phyloP scores from a whole-genome alignment of 2,888 invertebrate genomes.

The Neelides folsomi region DNA sequence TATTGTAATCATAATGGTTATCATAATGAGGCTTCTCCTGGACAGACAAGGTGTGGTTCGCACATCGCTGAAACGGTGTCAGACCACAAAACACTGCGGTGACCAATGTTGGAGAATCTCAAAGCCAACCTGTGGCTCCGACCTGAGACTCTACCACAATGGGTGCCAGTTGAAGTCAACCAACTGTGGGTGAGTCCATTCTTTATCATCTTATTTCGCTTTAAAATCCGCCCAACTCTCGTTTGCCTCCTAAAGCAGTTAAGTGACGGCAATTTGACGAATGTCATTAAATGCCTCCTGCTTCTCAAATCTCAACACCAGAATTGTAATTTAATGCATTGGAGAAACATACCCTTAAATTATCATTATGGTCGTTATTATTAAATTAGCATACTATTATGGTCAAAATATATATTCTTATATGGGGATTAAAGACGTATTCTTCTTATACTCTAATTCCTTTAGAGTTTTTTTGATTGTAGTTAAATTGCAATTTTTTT shows the following conservation, averaged over 20 bases:
- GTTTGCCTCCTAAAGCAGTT: too few relatives aligned
- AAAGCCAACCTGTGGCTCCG: conserved; percentile 76
- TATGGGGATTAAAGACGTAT: too few relatives aligned
- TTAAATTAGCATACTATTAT: too few relatives aligned
- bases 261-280: too few relatives aligned
- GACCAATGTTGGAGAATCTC: conserved; percentile 84
- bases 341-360: neutral
- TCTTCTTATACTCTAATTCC: too few relatives aligned
- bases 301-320: too few relatives aligned
- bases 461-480: too few relatives aligned
- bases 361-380: neutral
- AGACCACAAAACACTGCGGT: conserved; percentile 76
- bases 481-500: too few relatives aligned
- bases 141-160: conserved; percentile 75
- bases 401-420: too few relatives aligned
- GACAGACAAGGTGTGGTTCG: conserved; percentile 66
- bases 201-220: neutral
- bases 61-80: conserved; percentile 79
- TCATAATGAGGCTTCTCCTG: neutral
- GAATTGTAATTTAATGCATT: neutral
- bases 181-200: conserved; percentile 62
- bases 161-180: conserved; percentile 83
- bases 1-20: too few relatives aligned
- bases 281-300: too few relatives aligned
- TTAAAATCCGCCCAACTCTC: neutral